Evolutionary conservation across 2,888 invertebrate species (phyloP).

Genomic region (Cantharis rustica): DNA sequence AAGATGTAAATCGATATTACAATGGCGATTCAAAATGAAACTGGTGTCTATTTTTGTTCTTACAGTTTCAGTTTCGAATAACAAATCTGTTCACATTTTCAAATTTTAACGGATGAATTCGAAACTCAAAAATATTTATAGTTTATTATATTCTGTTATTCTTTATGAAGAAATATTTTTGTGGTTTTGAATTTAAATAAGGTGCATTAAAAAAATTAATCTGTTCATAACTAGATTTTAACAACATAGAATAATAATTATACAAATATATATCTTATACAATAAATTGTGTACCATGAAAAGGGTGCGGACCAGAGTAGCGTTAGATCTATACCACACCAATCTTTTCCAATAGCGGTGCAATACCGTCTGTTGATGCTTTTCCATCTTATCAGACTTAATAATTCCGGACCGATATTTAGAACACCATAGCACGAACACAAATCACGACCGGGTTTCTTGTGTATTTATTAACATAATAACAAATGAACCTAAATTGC

Average conservation of each 20-base stretch:
- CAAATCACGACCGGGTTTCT: constrained; percentile 16
- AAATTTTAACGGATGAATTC: background rate
- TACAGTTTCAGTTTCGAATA: background rate
- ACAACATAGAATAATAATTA: background rate
- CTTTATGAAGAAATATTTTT: background rate
- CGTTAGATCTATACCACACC: constrained; percentile 27
- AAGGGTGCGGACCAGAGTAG: constrained; percentile 33
- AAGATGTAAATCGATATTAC: constrained; percentile 40
- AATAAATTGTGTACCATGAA: constrained; percentile 23
- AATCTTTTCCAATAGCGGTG: background rate
- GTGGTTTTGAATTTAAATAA: background rate
- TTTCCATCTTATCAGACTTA: constrained; percentile 2
- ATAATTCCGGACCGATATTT: constrained; percentile 8
- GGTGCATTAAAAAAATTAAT: background rate
- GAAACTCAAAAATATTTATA: background rate
- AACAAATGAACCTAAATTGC: constrained; percentile 17
- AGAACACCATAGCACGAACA: constrained; percentile 17
- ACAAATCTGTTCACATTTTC: background rate
- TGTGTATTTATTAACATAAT: constrained; percentile 19
- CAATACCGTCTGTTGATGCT: background rate
- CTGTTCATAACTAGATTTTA: background rate
- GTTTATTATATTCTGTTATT: too few relatives aligned
- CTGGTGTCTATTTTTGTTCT: background rate
- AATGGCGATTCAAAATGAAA: background rate
- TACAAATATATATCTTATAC: background rate